These are phyloP conservation scores for Unio pictorum DNA, from an alignment of 2,888 invertebrate genomes.

Conservation along the genomic window DNA sequence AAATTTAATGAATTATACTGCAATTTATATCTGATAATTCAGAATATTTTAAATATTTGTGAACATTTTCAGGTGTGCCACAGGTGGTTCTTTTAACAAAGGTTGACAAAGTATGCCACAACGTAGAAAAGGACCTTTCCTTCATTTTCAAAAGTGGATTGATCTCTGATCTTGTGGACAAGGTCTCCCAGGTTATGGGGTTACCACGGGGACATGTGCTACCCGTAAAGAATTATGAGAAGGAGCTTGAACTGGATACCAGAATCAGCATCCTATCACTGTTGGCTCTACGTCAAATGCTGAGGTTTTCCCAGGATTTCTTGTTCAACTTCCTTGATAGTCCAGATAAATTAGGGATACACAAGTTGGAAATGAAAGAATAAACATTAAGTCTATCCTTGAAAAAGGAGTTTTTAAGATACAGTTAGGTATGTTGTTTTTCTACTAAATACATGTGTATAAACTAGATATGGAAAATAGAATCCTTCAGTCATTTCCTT, in stretches of 20 bases:
- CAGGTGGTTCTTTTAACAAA: too few relatives aligned
- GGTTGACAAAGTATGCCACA: too few relatives aligned
- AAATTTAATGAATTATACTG: conserved; percentile 42
- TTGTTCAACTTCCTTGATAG: conserved; percentile 25
- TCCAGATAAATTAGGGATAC: too few relatives aligned
- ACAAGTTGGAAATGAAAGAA: too few relatives aligned
- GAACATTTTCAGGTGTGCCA: too few relatives aligned
- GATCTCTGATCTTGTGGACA: conserved; percentile 29
- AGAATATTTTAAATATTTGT: neutral
- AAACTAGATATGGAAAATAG: too few relatives aligned
- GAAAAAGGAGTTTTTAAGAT: too few relatives aligned
- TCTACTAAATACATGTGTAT: too few relatives aligned
- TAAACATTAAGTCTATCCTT: too few relatives aligned
- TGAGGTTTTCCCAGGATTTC: conserved; percentile 33
- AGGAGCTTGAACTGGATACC: conserved; percentile 25
- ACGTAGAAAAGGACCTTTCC: conserved; percentile 20
- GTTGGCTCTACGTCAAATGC: conserved; percentile 26
- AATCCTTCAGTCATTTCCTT: too few relatives aligned
- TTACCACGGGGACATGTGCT: conserved; percentile 34
- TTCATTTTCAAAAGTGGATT: conserved; percentile 20
- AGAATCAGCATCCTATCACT: conserved; percentile 30
- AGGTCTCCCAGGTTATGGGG: conserved; percentile 30
- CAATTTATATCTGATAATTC: conserved; percentile 17
- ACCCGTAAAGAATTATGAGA: conserved; percentile 40
- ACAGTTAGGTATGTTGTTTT: too few relatives aligned